phyloP scores from a whole-genome alignment of 1,140 invertebrate species.

The Reticulitermes speratus region DNA sequence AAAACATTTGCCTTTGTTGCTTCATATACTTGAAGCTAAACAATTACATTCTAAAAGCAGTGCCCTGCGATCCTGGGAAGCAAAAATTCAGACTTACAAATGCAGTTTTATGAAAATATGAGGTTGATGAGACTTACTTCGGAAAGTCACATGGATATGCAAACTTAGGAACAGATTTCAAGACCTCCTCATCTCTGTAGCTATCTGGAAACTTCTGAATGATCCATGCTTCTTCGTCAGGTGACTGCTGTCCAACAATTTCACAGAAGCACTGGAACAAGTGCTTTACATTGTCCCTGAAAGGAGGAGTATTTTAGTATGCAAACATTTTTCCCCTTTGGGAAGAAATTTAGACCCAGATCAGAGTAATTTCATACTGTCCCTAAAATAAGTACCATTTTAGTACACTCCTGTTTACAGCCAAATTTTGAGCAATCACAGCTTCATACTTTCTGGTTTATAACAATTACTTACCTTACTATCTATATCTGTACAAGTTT shows the following conservation, averaged over 20 bases:
- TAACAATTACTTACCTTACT: no score
- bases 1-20: no score
- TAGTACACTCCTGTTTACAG: no score
- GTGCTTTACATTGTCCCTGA: constrained; percentile 74
- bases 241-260: constrained; percentile 63
- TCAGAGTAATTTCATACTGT: neutral
- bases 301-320: constrained; percentile 42
- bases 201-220: constrained; percentile 73
- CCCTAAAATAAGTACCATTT: no score
- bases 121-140: constrained; percentile 57
- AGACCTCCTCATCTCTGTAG: constrained; percentile 72
- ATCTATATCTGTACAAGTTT: no score
- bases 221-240: constrained; percentile 64
- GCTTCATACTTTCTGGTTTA: no score
- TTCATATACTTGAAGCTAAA: no score
- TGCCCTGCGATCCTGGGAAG: no score
- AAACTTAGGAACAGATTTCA: constrained; percentile 80
- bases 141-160: constrained; percentile 80
- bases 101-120: neutral
- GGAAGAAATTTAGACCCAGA: neutral
- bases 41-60: no score
- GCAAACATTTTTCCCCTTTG: neutral
- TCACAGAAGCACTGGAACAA: constrained; percentile 84
- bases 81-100: no score
- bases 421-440: no score